Evolutionary conservation across 2,113 vertebrate genomes (phyloP), one percentile per base, ranked within the genome.

Genomic region (Propithecus coquereli): DNA sequence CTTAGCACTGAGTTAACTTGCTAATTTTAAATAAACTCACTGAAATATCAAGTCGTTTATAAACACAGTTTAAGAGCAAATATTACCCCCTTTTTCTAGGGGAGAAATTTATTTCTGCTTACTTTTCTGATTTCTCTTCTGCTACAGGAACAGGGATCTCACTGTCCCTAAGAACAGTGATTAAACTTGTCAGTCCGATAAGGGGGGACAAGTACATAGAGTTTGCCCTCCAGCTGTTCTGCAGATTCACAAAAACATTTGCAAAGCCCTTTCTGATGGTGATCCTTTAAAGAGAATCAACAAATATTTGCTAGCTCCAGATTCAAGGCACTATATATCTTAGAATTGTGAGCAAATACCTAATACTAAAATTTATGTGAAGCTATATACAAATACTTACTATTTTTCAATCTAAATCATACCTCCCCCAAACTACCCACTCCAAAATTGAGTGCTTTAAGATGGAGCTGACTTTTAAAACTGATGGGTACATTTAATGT

Each of bases 21-120:
- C 89, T 97, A 93, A 96, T 97, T 96, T 97, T 94, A 97, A 95
- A 97, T 95, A 93, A 96, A 92, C 96, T 97, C 76, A 65, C 76
- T 66, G 43, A 97, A 97, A 87, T 92, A 94, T 83, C 92, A 90
- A 96, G 65, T 94, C 81, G 57, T 94, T 94, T 96, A 73, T 96
- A 95, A 97, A 97, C 93, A 95, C 52, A 87, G 94, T 96, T 95
- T 91, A 80, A 96, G 91, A 82, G n/a, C 66, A 74, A 94, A 68
- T 54, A 52, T 82, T 96, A 91, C n/a, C 52, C 61, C 81, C 8
- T 50, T 92, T 95, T 94, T 95, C 83, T 86, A 70, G 61, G 20
- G 59, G 47, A 96, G 43, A 88, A 80, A 47, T 52, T 9, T 68
- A 77, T 93, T 91, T 32, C 87, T 91, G 25, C 52, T 85, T 86